These are phyloP conservation scores for Parapsyche elsis DNA, from an alignment of 1,140 invertebrate species.

Conservation along the genomic window DNA sequence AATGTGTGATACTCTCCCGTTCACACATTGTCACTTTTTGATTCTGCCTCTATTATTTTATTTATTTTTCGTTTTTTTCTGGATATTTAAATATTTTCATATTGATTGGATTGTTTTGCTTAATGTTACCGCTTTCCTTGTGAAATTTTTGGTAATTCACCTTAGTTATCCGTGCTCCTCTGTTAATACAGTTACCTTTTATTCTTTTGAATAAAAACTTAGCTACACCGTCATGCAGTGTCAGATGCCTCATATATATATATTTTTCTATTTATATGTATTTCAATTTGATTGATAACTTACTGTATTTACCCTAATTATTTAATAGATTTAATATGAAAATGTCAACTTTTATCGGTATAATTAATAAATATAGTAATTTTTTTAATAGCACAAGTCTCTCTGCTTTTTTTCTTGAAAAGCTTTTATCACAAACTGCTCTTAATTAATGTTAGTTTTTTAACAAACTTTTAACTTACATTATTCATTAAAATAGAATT, in stretches of 20 bases:
- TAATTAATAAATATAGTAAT: slow-evolving; percentile 18
- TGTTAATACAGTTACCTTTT: slow-evolving; percentile 56
- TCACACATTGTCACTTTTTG: slow-evolving; percentile 52
- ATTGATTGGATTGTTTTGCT: slow-evolving; percentile 70
- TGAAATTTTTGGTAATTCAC: slow-evolving; percentile 65
- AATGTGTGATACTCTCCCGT: slow-evolving; percentile 55
- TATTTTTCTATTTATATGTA: slow-evolving; percentile 32
- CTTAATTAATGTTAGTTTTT: slow-evolving; percentile 31
- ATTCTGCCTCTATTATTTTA: slow-evolving; percentile 55
- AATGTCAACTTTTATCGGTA: not conserved
- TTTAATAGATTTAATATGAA: slow-evolving; percentile 27
- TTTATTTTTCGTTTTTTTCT: slow-evolving; percentile 54
- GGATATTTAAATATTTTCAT: slow-evolving; percentile 53
- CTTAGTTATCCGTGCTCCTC: slow-evolving; percentile 68
- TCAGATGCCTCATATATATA: slow-evolving; percentile 49
- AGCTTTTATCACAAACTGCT: slow-evolving; percentile 38
- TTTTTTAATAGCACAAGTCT: slow-evolving; percentile 48
- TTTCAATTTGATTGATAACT: slow-evolving; percentile 24
- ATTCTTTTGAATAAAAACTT: slow-evolving; percentile 44
- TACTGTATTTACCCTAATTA: not conserved
- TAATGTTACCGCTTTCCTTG: slow-evolving; percentile 71
- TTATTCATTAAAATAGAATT: slow-evolving; percentile 19
- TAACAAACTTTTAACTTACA: not conserved
- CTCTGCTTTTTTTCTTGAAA: slow-evolving; percentile 45
- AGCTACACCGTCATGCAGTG: slow-evolving; percentile 52